Evolutionary conservation across 1,140 invertebrate species (phyloP), one percentile per base, ranked within the genome.

Genomic region (Aphis craccivora): DNA sequence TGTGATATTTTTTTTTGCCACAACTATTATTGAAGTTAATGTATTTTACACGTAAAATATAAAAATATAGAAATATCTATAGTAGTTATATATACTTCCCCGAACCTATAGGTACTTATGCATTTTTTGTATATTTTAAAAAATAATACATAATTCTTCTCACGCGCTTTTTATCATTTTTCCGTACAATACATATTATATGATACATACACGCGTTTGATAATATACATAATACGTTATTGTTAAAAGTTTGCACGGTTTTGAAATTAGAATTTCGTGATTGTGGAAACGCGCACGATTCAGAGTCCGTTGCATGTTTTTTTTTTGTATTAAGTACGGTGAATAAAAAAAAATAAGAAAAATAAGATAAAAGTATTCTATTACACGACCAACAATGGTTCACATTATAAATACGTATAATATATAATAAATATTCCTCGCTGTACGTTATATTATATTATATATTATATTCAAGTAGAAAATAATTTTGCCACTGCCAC

Each of bases 241-340:
- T 89, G 48, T 89, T 53, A 30, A 25, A 35, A 89, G 87, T 55
- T 89, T 89, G 87, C 48, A 89, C 48, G 48, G 87, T 55, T 89
- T 89, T 30, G 25, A 89, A 89, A 89, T 89, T 89, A 89, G 48
- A 89, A 89, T 89, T 89, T 89, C 87, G 48, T 89, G 48, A 89
- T 89, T 89, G 87, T 53, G 48, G n/a, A 89, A 89, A 53, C 8
- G 48, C 35, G 87, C 87, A 89, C 87, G 87, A 89, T 53, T 87
- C n/a, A 22, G 23, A 53, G 87, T 89, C 87, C 22, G 30, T n/a
- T 35, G 20, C 37, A 53, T 53, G 9, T 53, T 53, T 88, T 88
- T 86, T 86, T 83, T 83, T 37, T 83, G 30, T 86, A n/a, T 87
- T 20, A 14, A 48, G 25, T 88, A 53, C 20, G 8, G 20, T n/a